phyloP scores from a whole-genome alignment of 1,140 invertebrate species.

The Eupristina koningsbergeri region DNA sequence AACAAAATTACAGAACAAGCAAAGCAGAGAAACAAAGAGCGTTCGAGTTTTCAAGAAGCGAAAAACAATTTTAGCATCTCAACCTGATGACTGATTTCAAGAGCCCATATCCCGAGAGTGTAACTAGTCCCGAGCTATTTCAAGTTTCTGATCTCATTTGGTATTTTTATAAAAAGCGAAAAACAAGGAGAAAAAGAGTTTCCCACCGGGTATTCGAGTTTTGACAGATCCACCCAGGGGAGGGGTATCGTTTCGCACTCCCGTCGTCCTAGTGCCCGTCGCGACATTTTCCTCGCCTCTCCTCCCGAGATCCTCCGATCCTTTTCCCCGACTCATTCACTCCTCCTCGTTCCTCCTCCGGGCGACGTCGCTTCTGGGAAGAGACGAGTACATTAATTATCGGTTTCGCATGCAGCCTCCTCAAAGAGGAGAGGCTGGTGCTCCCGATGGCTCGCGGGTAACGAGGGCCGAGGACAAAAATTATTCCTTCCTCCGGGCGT shows the following conservation, averaged over 20 bases:
- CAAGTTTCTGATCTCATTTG: constrained; percentile 1
- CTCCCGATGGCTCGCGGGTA: neutral
- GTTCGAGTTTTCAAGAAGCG: neutral
- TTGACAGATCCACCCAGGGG: constrained; percentile 1
- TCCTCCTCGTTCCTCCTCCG: neutral
- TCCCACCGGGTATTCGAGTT: neutral
- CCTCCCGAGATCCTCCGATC: neutral
- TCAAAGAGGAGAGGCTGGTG: too few species aligned
- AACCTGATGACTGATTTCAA: neutral
- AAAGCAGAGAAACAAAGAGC: neutral
- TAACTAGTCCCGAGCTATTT: constrained; percentile 7
- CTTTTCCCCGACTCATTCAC: neutral
- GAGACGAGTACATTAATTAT: constrained; percentile 39
- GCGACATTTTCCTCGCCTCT: neutral
- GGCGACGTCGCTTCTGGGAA: neutral
- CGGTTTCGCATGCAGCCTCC: neutral
- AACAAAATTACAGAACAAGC: neutral
- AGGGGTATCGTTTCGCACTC: neutral
- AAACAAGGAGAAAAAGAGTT: neutral
- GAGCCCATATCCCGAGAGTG: neutral
- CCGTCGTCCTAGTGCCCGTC: constrained; percentile 20
- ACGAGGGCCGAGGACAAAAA: constrained; percentile 2
- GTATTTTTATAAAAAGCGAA: neutral
- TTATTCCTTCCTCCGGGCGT: neutral
- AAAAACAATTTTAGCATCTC: neutral